A percentile compares a stretch with the other conserved stretches of the same genome.
Evolutionary conservation across 2,113 vertebrate species (phyloP).

Genomic region (Bolborhynchus lineola): DNA sequence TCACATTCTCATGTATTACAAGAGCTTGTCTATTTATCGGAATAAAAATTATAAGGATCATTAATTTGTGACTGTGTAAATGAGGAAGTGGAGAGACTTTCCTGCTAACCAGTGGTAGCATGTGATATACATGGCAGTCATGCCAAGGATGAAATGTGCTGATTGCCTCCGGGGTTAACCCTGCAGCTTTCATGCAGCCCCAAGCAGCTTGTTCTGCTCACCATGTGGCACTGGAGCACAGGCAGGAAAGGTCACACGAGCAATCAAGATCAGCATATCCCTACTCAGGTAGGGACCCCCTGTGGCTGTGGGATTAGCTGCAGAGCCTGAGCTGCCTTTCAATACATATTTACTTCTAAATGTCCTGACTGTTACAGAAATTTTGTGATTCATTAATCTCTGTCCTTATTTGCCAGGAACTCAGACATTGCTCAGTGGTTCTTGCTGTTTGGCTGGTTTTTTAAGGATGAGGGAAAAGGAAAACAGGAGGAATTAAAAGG

Average conservation of each 20-base stretch:
- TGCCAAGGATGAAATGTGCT: slow-evolving; percentile 31
- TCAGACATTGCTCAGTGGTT: background rate
- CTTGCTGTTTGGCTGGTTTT: background rate
- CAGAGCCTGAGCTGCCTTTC: background rate
- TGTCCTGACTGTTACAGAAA: background rate
- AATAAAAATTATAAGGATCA: slow-evolving; percentile 14
- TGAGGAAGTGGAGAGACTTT: background rate
- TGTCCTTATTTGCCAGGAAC: background rate
- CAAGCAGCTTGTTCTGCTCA: slow-evolving; percentile 56
- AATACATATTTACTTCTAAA: background rate
- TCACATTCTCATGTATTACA: background rate
- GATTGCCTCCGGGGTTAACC: slow-evolving; percentile 43
- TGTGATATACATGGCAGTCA: background rate
- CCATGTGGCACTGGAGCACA: slow-evolving; percentile 46
- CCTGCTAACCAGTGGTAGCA: background rate
- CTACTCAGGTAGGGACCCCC: slow-evolving; percentile 41
- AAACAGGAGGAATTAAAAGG: slow-evolving; percentile 24
- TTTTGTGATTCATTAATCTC: background rate
- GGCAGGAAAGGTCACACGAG: slow-evolving; percentile 56
- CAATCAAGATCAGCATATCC: slow-evolving; percentile 48
- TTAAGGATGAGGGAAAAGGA: background rate
- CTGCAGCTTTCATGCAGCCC: slow-evolving; percentile 14
- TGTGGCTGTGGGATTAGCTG: slow-evolving; percentile 38
- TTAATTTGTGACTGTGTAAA: slow-evolving; percentile 23
- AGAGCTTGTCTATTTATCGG: background rate